Conservation (phyloP, 2,113 vertebrate genomes). For the Chamaea fasciata region DNA sequence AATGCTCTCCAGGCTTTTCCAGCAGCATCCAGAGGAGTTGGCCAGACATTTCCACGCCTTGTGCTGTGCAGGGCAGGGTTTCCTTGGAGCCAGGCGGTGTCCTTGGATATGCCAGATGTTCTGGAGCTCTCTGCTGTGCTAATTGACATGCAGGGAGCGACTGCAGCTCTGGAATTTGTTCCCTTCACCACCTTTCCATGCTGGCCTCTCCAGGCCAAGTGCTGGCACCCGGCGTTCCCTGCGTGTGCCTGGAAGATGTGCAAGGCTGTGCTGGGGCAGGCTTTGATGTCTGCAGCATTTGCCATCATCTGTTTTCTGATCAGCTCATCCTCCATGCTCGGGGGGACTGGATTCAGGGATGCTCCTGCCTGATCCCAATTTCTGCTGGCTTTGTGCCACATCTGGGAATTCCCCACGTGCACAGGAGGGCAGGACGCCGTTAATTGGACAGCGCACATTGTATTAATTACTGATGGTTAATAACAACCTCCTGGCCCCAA, state of each 20-base stretch:
- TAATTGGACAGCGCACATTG: conserved; percentile 55
- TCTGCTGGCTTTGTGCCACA: background rate
- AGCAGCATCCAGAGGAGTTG: background rate
- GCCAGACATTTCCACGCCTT: background rate
- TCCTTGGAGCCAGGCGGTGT: background rate
- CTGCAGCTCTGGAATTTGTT: background rate
- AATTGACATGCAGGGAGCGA: background rate
- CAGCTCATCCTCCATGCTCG: background rate
- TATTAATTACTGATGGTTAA: conserved; percentile 62
- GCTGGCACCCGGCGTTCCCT: background rate
- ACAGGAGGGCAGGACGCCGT: background rate
- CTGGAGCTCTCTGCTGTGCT: background rate
- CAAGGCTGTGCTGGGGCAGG: background rate
- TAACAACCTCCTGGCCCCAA: conserved; percentile 52
- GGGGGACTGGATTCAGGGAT: background rate
- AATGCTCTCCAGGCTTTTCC: background rate
- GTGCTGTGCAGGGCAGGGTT: background rate
- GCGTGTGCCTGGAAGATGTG: background rate
- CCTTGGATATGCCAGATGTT: background rate
- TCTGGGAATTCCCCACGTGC: conserved; percentile 9
- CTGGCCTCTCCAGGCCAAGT: background rate
- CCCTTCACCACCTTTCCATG: background rate
- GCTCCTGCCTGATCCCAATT: background rate
- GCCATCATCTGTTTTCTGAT: background rate
- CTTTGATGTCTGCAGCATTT: conserved; percentile 25